These are phyloP conservation scores for Yponomeuta plumbellus DNA, from an alignment of 2,888 invertebrate genomes.

Conservation along the genomic window DNA sequence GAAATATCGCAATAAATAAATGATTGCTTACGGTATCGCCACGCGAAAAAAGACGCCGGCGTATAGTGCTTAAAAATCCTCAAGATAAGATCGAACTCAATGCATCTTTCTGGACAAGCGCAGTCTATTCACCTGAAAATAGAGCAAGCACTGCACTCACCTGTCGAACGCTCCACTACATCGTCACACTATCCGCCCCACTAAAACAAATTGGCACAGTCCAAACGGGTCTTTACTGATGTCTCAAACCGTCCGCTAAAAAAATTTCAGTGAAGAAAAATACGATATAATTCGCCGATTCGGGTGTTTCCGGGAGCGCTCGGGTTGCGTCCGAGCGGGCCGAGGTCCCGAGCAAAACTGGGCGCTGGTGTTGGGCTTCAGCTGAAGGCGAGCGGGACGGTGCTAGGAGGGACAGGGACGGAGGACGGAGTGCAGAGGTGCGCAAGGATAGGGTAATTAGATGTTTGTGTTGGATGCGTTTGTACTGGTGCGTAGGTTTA, in stretches of 20 bases:
- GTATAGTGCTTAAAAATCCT: not conserved
- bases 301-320: conserved; percentile 20
- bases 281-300: conserved; percentile 46
- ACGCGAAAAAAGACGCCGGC: too few species aligned
- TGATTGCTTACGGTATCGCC: too few species aligned
- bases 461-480: conserved; percentile 60
- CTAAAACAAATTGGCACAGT: conserved; percentile 31
- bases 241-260: conserved; percentile 45
- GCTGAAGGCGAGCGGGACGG: conserved; percentile 37
- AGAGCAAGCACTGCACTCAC: conserved; percentile 1
- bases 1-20: too few species aligned
- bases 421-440: conserved; percentile 60
- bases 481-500: not conserved
- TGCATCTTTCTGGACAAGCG: not conserved
- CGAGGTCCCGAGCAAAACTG: conserved; percentile 61
- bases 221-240: conserved; percentile 29
- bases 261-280: conserved; percentile 61
- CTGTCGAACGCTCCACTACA: not conserved
- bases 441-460: conserved; percentile 68
- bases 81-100: not conserved
- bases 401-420: conserved; percentile 40
- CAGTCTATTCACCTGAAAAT: not conserved
- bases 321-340: conserved; percentile 40
- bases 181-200: conserved; percentile 1
- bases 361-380: conserved; percentile 40